Evolutionary conservation across 2,888 invertebrate species (phyloP).

Genomic region (Blastobasis lacticolella): DNA sequence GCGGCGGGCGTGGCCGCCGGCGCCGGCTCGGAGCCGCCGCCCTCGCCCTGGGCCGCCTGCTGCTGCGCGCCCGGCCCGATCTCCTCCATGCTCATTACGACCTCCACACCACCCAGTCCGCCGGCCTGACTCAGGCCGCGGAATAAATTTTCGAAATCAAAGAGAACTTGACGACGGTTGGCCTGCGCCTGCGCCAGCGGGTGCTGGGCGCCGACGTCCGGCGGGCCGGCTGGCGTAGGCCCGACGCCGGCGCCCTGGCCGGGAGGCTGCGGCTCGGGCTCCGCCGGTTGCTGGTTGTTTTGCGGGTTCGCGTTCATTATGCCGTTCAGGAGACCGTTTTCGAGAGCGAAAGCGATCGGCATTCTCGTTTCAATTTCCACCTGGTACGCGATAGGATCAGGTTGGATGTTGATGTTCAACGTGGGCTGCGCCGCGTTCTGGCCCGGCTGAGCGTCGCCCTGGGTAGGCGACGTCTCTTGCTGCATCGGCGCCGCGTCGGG

Average conservation of each 20-base stretch:
- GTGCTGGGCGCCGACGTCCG: not conserved
- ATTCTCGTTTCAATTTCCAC: conserved; percentile 51
- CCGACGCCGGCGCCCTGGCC: not conserved
- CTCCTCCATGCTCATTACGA: conserved; percentile 56
- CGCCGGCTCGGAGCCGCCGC: conserved; percentile 2
- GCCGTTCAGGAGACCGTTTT: conserved; percentile 32
- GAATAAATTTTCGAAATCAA: conserved; percentile 45
- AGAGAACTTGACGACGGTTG: conserved; percentile 31
- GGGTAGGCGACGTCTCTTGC: not conserved
- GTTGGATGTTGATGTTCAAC: conserved; percentile 32
- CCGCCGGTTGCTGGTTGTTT: not conserved
- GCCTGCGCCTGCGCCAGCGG: conserved; percentile 16
- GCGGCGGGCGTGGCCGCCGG: not conserved
- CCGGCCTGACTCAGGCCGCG: conserved; percentile 35
- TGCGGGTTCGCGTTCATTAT: conserved; percentile 19
- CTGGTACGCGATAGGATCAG: conserved; percentile 43
- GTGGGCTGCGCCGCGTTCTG: conserved; percentile 33
- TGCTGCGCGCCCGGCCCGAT: conserved; percentile 26
- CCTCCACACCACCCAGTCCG: conserved; percentile 38
- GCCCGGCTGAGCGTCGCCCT: conserved; percentile 21
- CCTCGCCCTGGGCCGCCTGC: conserved; percentile 6
- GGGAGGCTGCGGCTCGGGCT: not conserved
- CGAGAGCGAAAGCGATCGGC: conserved; percentile 42
- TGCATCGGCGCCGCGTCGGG: conserved; percentile 1
- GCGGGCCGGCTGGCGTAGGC: not conserved